Evolutionary conservation across 2,888 invertebrate genomes (phyloP).

Genomic region (Lordiphosa fenestrarum): DNA sequence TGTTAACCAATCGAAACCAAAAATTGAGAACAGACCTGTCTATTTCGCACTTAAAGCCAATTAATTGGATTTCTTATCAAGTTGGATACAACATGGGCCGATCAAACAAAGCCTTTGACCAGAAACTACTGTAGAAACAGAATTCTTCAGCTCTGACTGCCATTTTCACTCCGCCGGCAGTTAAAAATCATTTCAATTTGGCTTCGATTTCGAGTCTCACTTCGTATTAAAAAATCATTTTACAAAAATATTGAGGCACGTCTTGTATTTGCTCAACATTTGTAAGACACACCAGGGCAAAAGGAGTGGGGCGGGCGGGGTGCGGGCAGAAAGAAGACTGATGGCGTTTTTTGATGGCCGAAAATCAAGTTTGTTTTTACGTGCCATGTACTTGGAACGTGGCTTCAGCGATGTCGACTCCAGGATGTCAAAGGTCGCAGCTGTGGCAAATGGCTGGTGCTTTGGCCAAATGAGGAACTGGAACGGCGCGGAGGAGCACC

Average conservation of each 20-base stretch:
- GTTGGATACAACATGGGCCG: no score
- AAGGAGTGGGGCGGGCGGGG: background rate
- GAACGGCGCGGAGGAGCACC: background rate
- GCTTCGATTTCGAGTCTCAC: no score
- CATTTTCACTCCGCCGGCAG: no score
- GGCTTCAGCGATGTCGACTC: conserved; percentile 37
- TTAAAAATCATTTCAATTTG: no score
- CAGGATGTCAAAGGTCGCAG: conserved; percentile 72
- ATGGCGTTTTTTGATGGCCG: conserved; percentile 72
- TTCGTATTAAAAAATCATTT: conserved; percentile 69
- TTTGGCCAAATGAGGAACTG: conserved; percentile 58
- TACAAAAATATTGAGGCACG: conserved; percentile 59
- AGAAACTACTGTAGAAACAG: no score
- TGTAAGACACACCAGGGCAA: conserved; percentile 50
- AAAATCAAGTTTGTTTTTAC: conserved; percentile 75
- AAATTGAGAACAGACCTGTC: no score
- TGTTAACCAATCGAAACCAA: no score
- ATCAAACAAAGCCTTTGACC: no score
- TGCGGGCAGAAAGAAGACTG: conserved; percentile 42
- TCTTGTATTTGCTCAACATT: conserved; percentile 53
- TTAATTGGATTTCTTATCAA: no score
- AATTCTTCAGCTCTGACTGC: no score
- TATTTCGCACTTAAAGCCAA: no score
- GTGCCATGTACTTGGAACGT: conserved; percentile 53
- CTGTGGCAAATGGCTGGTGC: conserved; percentile 76